phyloP scores from a whole-genome alignment of 2,888 invertebrate species.

The Gisinianus flammeolus region DNA sequence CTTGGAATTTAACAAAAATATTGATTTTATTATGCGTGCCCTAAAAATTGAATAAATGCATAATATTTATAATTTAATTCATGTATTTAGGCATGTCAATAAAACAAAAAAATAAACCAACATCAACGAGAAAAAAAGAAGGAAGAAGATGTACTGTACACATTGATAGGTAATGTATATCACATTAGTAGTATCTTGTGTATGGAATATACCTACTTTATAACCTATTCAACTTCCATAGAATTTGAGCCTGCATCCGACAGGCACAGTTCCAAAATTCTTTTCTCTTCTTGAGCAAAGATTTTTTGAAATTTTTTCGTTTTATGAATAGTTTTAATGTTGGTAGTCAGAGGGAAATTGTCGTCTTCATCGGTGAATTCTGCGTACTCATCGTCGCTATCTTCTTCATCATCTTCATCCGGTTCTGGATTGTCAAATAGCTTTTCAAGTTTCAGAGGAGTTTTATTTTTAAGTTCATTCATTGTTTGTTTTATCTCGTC shows the following conservation, averaged over 20 bases:
- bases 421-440: not conserved
- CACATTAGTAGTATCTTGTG: too few species aligned
- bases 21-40: too few species aligned
- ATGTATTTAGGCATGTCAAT: too few species aligned
- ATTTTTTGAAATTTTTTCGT: slow-evolving; percentile 27
- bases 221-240: slow-evolving; percentile 7
- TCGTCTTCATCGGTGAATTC: slow-evolving; percentile 28
- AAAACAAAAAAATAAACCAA: too few species aligned
- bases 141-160: too few species aligned
- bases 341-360: slow-evolving; percentile 21
- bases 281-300: slow-evolving; percentile 18
- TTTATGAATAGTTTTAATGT: slow-evolving; percentile 12
- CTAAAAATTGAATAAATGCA: too few species aligned
- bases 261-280: slow-evolving; percentile 24
- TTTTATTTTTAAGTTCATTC: slow-evolving; percentile 29
- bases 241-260: not conserved
- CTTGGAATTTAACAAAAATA: too few species aligned
- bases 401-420: slow-evolving; percentile 11
- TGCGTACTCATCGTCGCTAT: slow-evolving; percentile 14
- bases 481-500: slow-evolving; percentile 28
- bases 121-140: too few species aligned
- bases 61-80: too few species aligned
- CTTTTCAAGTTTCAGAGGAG: slow-evolving; percentile 26
- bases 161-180: too few species aligned
- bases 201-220: too few species aligned